phyloP scores from a whole-genome alignment of 1,140 invertebrate genomes.

The Mesaphorura yosii region DNA sequence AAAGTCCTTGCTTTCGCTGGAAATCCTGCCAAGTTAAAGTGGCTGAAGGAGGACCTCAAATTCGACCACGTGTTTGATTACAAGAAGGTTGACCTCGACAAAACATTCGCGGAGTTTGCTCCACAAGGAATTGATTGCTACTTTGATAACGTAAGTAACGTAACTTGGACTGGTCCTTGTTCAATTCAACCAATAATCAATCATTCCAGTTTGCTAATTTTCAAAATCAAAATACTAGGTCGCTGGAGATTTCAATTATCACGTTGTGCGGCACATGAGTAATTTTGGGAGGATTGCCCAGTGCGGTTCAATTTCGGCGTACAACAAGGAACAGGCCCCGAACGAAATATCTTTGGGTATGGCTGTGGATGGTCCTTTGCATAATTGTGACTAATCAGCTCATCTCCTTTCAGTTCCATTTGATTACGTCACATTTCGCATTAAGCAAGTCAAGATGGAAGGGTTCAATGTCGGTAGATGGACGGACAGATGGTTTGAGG shows the following conservation, averaged over 20 bases:
- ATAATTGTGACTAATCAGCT: background rate
- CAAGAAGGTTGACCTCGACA: slow-evolving; percentile 31
- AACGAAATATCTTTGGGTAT: background rate
- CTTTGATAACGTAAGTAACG: slow-evolving; percentile 60
- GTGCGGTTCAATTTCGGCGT: slow-evolving; percentile 39
- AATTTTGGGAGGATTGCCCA: slow-evolving; percentile 37
- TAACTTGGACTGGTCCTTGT: no score
- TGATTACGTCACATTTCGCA: slow-evolving; percentile 42
- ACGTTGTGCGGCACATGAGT: slow-evolving; percentile 39
- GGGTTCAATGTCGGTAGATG: slow-evolving; percentile 48
- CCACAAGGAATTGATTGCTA: slow-evolving; percentile 48
- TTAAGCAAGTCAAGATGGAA: slow-evolving; percentile 47
- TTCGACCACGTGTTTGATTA: slow-evolving; percentile 42
- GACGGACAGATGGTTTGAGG: slow-evolving; percentile 40
- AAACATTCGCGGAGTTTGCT: slow-evolving; percentile 28
- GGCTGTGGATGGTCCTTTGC: background rate
- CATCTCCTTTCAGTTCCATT: slow-evolving; percentile 31
- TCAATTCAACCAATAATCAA: no score
- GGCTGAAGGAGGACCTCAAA: slow-evolving; percentile 40
- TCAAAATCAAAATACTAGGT: no score
- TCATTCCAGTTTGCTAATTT: no score
- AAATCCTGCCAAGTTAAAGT: slow-evolving; percentile 38
- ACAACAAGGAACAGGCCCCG: slow-evolving; percentile 32
- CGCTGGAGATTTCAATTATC: slow-evolving; percentile 38
- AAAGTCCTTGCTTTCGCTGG: slow-evolving; percentile 40